These are phyloP conservation scores for Falco naumanni DNA, from an alignment of 2,797 vertebrate genomes.

Conservation along the genomic window DNA sequence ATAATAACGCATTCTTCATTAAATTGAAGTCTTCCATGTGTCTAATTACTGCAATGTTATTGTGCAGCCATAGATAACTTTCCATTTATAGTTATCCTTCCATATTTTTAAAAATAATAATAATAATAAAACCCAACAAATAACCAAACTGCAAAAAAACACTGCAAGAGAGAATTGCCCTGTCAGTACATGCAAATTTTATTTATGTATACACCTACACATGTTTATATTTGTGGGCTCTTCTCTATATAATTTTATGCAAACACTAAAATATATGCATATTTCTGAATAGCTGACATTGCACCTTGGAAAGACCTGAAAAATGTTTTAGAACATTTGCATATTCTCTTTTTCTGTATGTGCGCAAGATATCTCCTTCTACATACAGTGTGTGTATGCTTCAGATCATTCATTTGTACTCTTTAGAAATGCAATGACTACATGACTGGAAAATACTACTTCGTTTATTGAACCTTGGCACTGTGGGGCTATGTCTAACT, in stretches of 20 bases:
- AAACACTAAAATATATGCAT: not conserved
- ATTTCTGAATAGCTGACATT: conserved; percentile 1
- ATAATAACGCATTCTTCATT: not conserved
- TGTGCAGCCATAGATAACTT: not conserved
- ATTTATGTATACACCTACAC: not conserved
- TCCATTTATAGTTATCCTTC: not conserved
- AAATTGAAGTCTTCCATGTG: not conserved
- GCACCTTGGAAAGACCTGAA: not conserved
- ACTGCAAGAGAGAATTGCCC: not conserved
- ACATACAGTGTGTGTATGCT: not conserved
- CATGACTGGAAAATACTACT: not conserved
- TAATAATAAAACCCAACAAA: not conserved
- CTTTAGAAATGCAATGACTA: not conserved
- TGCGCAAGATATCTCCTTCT: not conserved
- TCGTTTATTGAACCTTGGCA: not conserved
- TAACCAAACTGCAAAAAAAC: too few species aligned
- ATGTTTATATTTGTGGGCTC: not conserved
- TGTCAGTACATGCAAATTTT: not conserved
- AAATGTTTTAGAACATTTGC: not conserved
- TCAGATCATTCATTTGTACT: not conserved
- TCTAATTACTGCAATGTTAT: not conserved
- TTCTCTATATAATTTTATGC: not conserved
- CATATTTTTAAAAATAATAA: not conserved
- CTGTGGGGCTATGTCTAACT: not conserved
- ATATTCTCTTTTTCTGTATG: not conserved